phyloP scores from a whole-genome alignment of 2,113 vertebrate species.

The Etheostoma spectabile region DNA sequence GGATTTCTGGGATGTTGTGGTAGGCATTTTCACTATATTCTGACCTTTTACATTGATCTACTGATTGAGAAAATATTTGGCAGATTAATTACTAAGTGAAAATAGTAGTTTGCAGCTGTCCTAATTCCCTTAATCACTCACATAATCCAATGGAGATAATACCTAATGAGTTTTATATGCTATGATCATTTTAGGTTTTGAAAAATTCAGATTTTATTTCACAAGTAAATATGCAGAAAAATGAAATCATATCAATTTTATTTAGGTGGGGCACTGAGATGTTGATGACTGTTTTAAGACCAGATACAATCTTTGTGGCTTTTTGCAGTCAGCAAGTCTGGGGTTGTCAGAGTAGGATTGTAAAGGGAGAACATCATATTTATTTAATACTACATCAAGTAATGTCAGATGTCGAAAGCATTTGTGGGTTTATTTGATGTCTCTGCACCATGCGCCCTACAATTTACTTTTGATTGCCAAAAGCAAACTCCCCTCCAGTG shows the following conservation, averaged over 20 bases:
- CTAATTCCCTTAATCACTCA: constrained; percentile 1
- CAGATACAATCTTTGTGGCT: constrained; percentile 37
- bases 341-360: constrained; percentile 40
- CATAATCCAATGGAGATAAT: background rate
- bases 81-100: background rate
- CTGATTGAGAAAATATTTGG: background rate
- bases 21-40: background rate
- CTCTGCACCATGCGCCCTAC: constrained; percentile 79
- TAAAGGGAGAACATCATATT: constrained; percentile 41
- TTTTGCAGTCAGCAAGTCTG: constrained; percentile 26
- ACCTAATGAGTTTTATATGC: background rate
- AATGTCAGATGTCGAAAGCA: constrained; percentile 62
- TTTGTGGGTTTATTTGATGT: constrained; percentile 75
- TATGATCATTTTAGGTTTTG: background rate
- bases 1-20: background rate
- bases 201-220: no score
- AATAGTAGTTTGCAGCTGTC: background rate
- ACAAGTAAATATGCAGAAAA: background rate
- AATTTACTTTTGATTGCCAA: constrained; percentile 90
- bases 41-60: background rate
- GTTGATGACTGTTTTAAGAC: constrained; percentile 33
- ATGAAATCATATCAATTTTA: constrained; percentile 33
- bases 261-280: constrained; percentile 17
- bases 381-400: constrained; percentile 50
- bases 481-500: constrained; percentile 79